These are phyloP conservation scores for Leptopilina myrica DNA, from an alignment of 2,888 invertebrate species.

Conservation along the genomic window DNA sequence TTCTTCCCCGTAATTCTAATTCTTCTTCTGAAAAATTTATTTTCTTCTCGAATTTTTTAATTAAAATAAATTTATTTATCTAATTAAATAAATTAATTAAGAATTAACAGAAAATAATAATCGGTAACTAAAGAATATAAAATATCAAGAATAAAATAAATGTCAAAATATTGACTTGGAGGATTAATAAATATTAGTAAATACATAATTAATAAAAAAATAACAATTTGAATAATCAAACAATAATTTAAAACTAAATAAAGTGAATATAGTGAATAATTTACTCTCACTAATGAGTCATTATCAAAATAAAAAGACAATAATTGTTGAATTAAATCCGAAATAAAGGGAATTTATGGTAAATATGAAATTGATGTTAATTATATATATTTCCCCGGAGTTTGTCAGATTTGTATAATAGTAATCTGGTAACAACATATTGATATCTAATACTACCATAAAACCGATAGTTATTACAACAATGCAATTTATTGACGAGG, in stretches of 20 bases:
- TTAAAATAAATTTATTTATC: too few relatives aligned
- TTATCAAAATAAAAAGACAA: too few relatives aligned
- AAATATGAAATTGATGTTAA: not conserved
- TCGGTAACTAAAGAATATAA: too few relatives aligned
- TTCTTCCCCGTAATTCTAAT: not conserved
- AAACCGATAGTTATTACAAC: constrained; percentile 32
- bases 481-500: constrained; percentile 32
- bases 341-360: not conserved
- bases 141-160: too few relatives aligned
- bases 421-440: not conserved
- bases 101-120: not conserved
- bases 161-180: too few relatives aligned
- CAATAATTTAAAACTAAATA: not conserved
- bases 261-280: not conserved
- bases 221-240: too few relatives aligned
- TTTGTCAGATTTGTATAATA: not conserved
- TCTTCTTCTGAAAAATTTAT: too few relatives aligned
- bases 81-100: not conserved
- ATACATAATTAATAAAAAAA: too few relatives aligned
- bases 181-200: too few relatives aligned
- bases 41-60: too few relatives aligned
- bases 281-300: too few relatives aligned
- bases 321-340: not conserved
- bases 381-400: not conserved
- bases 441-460: not conserved